A percentile compares a stretch with the other conserved stretches of the same genome.
Evolutionary conservation across 2,888 invertebrate species (phyloP).

Genomic region (Neoascia interrupta): DNA sequence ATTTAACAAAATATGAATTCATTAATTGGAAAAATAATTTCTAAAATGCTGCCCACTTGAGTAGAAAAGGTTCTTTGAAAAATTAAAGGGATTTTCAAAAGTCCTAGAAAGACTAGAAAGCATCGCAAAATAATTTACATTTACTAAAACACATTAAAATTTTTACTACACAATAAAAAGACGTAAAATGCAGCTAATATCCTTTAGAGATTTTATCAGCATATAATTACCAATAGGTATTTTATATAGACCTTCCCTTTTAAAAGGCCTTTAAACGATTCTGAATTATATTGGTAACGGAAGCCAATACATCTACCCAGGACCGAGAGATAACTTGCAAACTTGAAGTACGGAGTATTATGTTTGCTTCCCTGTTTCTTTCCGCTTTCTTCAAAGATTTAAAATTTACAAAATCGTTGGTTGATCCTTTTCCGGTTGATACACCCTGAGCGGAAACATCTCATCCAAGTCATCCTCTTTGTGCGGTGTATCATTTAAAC

Average conservation of each 20-base stretch:
- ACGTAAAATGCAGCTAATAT: too few relatives aligned
- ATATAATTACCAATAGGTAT: background rate
- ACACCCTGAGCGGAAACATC: conserved; percentile 64
- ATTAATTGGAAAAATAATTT: background rate
- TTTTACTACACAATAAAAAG: too few relatives aligned
- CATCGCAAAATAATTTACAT: too few relatives aligned
- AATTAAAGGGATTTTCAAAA: too few relatives aligned
- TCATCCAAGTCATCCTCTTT: conserved; percentile 47
- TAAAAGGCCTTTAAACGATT: conserved; percentile 14
- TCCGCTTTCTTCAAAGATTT: conserved; percentile 59
- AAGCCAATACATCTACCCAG: conserved; percentile 27
- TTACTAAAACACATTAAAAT: too few relatives aligned
- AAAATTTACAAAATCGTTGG: conserved; percentile 58
- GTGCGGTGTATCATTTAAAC: conserved; percentile 47
- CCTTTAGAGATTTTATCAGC: too few relatives aligned
- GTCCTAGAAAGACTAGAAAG: too few relatives aligned
- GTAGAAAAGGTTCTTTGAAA: too few relatives aligned
- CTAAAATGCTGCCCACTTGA: background rate
- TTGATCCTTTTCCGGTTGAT: conserved; percentile 67
- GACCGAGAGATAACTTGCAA: conserved; percentile 42
- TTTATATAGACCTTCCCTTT: background rate
- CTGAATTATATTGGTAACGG: conserved; percentile 42
- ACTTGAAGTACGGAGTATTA: conserved; percentile 38
- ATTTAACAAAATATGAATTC: too few relatives aligned
- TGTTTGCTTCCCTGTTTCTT: conserved; percentile 57